These are phyloP conservation scores for Rhynchonycteris naso DNA, from an alignment of 2,797 vertebrate species.

Conservation along the genomic window DNA sequence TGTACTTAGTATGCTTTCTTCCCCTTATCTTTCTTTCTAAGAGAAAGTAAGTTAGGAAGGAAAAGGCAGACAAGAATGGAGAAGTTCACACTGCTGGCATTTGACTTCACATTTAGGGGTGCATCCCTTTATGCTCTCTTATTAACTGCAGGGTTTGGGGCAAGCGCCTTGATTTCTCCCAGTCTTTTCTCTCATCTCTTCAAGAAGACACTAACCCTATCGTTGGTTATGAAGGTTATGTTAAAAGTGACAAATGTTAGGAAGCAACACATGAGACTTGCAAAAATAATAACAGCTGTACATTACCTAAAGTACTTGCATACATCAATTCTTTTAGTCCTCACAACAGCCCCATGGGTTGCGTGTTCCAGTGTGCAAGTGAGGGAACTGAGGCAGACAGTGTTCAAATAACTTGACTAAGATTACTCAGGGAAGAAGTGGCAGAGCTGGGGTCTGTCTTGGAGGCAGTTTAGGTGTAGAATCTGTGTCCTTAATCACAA, in stretches of 20 bases:
- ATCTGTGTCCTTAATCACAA: not conserved
- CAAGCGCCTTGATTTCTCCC: not conserved
- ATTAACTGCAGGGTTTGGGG: not conserved
- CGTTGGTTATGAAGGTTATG: not conserved
- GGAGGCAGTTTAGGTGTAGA: not conserved
- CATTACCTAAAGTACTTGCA: too few species aligned
- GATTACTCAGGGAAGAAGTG: not conserved
- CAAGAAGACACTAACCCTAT: not conserved
- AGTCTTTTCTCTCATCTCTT: not conserved
- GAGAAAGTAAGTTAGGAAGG: constrained; percentile 12
- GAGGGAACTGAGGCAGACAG: not conserved
- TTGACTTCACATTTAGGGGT: not conserved
- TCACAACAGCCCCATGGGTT: not conserved
- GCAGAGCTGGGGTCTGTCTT: not conserved
- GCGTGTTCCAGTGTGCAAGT: not conserved
- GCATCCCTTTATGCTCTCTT: accelerated
- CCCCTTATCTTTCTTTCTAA: not conserved
- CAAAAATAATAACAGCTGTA: not conserved
- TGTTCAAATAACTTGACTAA: not conserved
- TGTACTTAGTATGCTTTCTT: not conserved
- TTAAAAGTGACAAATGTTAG: not conserved
- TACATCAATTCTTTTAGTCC: not conserved
- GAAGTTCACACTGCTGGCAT: not conserved
- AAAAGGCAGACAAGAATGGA: not conserved
- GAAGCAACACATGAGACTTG: not conserved